Evolutionary conservation across 92 coral and sea anemone species (phyloP).

Genomic region (Galaxea fascicularis): DNA sequence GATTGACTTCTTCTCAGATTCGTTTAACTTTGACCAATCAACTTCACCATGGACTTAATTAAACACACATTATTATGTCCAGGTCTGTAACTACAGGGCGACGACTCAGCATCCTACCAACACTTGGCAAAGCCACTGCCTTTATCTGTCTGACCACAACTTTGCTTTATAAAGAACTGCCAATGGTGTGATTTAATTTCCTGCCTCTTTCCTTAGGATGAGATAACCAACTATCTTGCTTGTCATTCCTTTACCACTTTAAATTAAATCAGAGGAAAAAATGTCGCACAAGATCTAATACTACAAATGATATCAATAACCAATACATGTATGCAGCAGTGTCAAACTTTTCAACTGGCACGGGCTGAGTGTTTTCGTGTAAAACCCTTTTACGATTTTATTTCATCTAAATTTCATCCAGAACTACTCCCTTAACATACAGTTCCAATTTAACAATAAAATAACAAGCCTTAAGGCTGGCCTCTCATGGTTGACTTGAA

Average conservation of each 20-base stretch:
- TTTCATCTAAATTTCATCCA: neutral
- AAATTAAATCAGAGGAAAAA: constrained; percentile 30
- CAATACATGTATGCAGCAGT: constrained; percentile 41
- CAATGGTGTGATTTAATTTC: too few species aligned
- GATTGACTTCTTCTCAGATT: neutral
- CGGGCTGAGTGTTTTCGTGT: constrained; percentile 12
- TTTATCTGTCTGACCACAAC: too few species aligned
- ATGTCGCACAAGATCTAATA: constrained; percentile 30
- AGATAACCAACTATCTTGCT: neutral
- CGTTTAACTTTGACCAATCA: neutral
- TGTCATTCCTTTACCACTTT: neutral
- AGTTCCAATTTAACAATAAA: neutral
- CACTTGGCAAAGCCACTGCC: too few species aligned
- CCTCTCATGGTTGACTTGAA: constrained; percentile 4
- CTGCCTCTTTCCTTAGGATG: neutral
- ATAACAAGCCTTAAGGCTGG: constrained; percentile 40
- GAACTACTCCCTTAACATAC: neutral
- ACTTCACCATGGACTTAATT: neutral
- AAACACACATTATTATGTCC: neutral
- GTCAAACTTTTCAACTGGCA: constrained; percentile 14
- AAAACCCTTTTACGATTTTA: neutral
- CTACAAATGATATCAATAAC: neutral
- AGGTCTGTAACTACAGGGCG: neutral
- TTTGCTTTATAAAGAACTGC: too few species aligned
- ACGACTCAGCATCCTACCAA: too few species aligned